Conservation (phyloP, 2,113 vertebrate species). For the Elephantulus edwardii region DNA sequence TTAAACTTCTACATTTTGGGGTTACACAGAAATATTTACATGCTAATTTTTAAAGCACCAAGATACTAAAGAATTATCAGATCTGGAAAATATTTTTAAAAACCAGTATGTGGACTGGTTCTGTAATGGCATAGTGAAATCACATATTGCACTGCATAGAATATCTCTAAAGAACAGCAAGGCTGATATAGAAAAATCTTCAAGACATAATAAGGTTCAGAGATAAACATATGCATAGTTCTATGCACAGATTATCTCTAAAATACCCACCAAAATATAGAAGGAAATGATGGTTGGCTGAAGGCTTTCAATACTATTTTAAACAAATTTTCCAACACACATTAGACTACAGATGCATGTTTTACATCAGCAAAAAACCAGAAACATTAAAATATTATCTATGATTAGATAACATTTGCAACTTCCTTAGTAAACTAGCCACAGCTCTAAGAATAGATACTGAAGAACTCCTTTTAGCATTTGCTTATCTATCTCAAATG, state of each 20-base stretch:
- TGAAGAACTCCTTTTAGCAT: slow-evolving; percentile 44
- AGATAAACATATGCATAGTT: neutral
- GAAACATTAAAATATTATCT: neutral
- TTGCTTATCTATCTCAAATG: neutral
- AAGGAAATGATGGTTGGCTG: neutral
- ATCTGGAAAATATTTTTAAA: neutral
- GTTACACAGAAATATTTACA: neutral
- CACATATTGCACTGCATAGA: neutral
- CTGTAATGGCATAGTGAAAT: neutral
- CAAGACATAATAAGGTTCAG: neutral
- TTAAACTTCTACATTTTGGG: neutral
- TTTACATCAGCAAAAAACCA: neutral
- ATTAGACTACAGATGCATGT: neutral
- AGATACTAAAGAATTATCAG: neutral
- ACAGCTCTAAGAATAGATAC: slow-evolving; percentile 65
- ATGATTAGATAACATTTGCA: neutral
- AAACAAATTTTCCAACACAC: neutral
- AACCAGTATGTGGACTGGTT: neutral
- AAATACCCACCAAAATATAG: neutral
- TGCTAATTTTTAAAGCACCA: neutral
- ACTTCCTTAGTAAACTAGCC: neutral
- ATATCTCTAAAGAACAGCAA: neutral
- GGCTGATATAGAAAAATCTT: neutral
- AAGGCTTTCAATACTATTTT: neutral
- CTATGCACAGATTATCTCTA: neutral